Percentiles rank a stretch among this genome's conserved stretches.
Conservation (phyloP, 2,113 vertebrate species). For the Muscicapa adusta region DNA sequence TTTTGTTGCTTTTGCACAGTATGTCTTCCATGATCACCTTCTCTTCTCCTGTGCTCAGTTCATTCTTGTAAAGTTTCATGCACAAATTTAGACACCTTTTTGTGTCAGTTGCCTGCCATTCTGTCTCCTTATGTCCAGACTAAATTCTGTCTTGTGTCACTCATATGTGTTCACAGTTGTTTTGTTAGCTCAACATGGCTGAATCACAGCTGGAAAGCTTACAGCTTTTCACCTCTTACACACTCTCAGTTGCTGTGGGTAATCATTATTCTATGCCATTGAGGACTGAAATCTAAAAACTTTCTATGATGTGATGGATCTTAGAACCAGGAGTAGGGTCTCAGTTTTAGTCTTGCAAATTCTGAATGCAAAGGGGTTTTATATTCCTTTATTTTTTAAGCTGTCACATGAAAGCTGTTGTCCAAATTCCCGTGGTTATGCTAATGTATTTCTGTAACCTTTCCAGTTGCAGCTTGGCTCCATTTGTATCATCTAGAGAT, state of each 20-base stretch:
- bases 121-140: background rate
- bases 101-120: background rate
- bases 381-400: background rate
- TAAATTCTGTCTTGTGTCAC: background rate
- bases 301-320: background rate
- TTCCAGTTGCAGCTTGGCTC: background rate
- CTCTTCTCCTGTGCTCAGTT: background rate
- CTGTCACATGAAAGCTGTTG: background rate
- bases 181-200: background rate
- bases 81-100: background rate
- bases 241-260: background rate
- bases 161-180: background rate
- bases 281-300: background rate
- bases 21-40: background rate
- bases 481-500: background rate
- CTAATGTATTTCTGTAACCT: background rate
- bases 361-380: background rate
- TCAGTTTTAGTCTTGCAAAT: background rate
- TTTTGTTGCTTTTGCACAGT: background rate
- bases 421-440: fast-evolving
- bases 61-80: background rate
- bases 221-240: background rate
- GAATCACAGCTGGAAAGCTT: background rate
- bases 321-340: background rate
- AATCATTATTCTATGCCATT: background rate